Percentiles rank a stretch among this genome's conserved stretches.
Evolutionary conservation across 1,140 invertebrate species (phyloP).

Genomic region (Apis florea): DNA sequence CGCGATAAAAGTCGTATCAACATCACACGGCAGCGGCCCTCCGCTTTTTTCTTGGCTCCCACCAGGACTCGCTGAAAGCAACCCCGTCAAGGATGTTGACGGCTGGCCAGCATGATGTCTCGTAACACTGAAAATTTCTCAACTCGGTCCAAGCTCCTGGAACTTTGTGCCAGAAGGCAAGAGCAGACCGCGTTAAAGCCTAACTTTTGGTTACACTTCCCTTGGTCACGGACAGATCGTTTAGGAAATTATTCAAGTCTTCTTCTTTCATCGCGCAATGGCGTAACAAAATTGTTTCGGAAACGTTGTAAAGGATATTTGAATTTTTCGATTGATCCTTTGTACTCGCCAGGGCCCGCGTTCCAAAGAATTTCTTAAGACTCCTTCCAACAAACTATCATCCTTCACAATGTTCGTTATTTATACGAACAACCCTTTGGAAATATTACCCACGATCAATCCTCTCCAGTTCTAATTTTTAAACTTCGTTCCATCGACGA

Average conservation of each 20-base stretch:
- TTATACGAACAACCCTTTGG: fast-evolving
- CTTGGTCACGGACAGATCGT: constrained; percentile 37
- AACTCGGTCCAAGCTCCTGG: constrained; percentile 21
- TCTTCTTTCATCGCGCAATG: constrained; percentile 21
- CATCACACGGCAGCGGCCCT: constrained; percentile 39
- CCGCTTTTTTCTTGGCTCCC: constrained; percentile 29
- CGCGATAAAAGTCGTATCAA: constrained; percentile 32
- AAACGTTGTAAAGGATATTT: neutral
- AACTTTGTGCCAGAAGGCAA: constrained; percentile 13
- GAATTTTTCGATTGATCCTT: neutral
- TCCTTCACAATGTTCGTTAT: fast-evolving
- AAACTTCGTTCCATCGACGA: no score
- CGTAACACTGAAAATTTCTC: constrained; percentile 23
- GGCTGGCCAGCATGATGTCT: constrained; percentile 39
- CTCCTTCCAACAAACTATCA: fast-evolving
- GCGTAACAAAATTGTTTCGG: neutral
- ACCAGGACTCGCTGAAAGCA: constrained; percentile 32
- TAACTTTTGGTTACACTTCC: constrained; percentile 51
- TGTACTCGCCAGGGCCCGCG: neutral
- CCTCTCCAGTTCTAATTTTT: fast-evolving
- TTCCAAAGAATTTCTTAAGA: no score
- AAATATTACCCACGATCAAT: neutral
- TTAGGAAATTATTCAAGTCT: constrained; percentile 4
- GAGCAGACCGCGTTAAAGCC: constrained; percentile 36
- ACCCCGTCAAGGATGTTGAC: constrained; percentile 50